Conservation (phyloP, 2,113 vertebrate species). For the Diglossa brunneiventris region DNA sequence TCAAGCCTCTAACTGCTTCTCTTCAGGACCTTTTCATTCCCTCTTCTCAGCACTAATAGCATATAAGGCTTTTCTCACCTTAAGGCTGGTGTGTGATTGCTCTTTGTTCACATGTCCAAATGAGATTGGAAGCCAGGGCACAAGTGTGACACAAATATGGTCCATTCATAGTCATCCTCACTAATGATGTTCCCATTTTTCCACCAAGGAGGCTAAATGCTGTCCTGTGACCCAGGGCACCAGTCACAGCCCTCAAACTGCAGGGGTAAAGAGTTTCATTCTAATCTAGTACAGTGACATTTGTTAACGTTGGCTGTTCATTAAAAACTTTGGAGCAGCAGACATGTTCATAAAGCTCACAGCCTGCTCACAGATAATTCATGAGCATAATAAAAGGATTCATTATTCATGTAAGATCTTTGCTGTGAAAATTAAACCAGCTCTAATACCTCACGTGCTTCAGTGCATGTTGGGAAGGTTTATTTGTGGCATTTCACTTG, state of each 20-base stretch:
- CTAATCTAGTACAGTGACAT: neutral
- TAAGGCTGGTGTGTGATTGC: neutral
- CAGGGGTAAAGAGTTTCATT: neutral
- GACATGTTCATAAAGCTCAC: slow-evolving; percentile 45
- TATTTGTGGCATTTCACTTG: slow-evolving; percentile 36
- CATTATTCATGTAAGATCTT: slow-evolving; percentile 58
- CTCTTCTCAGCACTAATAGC: neutral
- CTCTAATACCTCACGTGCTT: slow-evolving; percentile 14
- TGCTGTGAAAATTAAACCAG: slow-evolving; percentile 45
- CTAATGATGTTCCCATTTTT: neutral
- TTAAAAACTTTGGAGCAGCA: slow-evolving; percentile 37
- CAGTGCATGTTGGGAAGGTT: neutral
- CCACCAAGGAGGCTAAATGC: neutral
- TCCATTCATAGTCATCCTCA: neutral
- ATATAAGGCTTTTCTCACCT: neutral
- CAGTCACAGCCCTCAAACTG: neutral
- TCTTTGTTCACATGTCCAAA: neutral
- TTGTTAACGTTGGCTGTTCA: slow-evolving; percentile 24
- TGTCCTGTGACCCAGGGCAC: neutral
- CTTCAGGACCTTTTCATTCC: neutral
- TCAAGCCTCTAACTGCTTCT: neutral
- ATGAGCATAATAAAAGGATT: slow-evolving; percentile 57
- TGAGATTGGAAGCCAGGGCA: neutral
- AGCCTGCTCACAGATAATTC: slow-evolving; percentile 54
- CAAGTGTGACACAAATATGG: neutral